Percentiles rank a stretch among this genome's conserved stretches.
Conservation (phyloP, 2,888 invertebrate genomes). For the Drosophila formosana region DNA sequence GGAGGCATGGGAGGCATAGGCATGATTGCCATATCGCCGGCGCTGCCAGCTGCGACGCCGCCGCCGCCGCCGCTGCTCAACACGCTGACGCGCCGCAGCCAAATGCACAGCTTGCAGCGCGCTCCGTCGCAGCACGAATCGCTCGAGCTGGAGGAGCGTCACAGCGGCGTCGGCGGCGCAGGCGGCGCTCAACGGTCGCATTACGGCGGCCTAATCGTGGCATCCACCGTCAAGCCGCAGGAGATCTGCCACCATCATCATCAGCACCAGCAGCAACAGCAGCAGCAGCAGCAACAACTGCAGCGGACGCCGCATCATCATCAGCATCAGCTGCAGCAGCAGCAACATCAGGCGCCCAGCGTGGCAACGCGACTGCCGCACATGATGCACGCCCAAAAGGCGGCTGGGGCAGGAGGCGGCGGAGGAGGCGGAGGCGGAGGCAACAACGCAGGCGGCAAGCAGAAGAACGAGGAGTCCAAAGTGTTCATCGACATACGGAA, state of each 20-base stretch:
- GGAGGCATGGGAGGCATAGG: conserved; percentile 29
- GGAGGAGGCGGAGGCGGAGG: conserved; percentile 23
- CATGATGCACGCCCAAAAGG: conserved; percentile 44
- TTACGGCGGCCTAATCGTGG: conserved; percentile 65
- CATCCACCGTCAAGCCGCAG: conserved; percentile 63
- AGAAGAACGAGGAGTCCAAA: conserved; percentile 85
- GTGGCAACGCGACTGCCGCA: conserved; percentile 61
- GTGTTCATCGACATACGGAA: conserved; percentile 94
- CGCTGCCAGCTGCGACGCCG: conserved; percentile 50
- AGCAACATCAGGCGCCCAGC: conserved; percentile 57
- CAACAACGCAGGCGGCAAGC: conserved; percentile 27
- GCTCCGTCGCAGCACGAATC: conserved; percentile 69
- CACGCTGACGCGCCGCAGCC: conserved; percentile 76
- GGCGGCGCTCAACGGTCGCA: conserved; percentile 56
- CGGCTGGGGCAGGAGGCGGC: conserved; percentile 23
- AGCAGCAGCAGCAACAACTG: conserved; percentile 71
- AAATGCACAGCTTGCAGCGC: conserved; percentile 57
- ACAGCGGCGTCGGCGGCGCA: conserved; percentile 47
- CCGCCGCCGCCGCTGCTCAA: conserved; percentile 51
- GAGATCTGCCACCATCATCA: conserved; percentile 83
- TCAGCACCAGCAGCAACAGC: conserved; percentile 83
- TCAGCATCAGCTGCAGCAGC: conserved; percentile 82
- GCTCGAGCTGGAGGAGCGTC: conserved; percentile 83
- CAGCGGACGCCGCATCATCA: conserved; percentile 62
- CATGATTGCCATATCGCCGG: conserved; percentile 58